Percentiles rank a stretch among this genome's conserved stretches.
Evolutionary conservation across 2,888 invertebrate genomes (phyloP).

Genomic region (Alitta virens): DNA sequence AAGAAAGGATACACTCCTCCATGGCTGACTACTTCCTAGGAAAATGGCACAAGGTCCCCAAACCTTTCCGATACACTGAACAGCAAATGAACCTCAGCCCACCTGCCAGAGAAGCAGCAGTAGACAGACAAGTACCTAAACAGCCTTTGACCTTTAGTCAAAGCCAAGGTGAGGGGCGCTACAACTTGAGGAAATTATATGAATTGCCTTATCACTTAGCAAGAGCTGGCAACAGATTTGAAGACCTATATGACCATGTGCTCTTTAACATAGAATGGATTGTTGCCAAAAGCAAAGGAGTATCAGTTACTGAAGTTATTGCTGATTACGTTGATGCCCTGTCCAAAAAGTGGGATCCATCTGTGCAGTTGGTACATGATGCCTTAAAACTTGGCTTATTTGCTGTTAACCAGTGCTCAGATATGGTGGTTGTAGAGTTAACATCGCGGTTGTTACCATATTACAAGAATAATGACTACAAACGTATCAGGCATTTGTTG

Average conservation of each 20-base stretch:
- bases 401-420: conserved; percentile 30
- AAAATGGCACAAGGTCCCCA: conserved; percentile 39
- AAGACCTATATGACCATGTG: conserved; percentile 87
- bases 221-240: conserved; percentile 60
- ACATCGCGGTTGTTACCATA: conserved; percentile 88
- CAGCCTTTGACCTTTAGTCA: conserved; percentile 41
- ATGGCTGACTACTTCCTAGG: conserved; percentile 50
- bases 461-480: conserved; percentile 65
- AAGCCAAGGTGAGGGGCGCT: conserved; percentile 15
- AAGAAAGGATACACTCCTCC: conserved; percentile 33
- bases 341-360: neutral
- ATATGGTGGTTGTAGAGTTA: conserved; percentile 78
- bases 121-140: conserved; percentile 41
- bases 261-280: conserved; percentile 96
- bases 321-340: conserved; percentile 70
- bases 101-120: conserved; percentile 27
- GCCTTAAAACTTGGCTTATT: conserved; percentile 29
- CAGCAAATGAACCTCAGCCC: neutral
- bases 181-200: conserved; percentile 47
- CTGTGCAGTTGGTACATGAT: conserved; percentile 22
- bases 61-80: conserved; percentile 38
- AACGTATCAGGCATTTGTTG: conserved; percentile 78
- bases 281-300: conserved; percentile 88
- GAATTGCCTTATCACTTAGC: conserved; percentile 45
- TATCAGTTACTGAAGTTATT: conserved; percentile 89